These are phyloP conservation scores for Automeris io DNA, from an alignment of 2,888 invertebrate species.

Conservation along the genomic window DNA sequence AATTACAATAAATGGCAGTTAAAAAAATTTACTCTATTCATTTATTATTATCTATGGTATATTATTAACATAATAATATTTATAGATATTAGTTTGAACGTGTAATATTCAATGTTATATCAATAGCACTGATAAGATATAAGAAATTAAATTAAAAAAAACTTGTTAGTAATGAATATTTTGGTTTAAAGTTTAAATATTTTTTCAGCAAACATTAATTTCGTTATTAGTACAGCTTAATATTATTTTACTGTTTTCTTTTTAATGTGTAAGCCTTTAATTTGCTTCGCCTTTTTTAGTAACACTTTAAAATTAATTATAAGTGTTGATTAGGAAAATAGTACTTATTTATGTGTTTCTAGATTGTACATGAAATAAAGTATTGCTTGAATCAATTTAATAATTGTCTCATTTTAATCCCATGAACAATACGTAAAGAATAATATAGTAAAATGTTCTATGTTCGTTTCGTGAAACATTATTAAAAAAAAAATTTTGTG, in stretches of 20 bases:
- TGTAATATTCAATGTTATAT: too few relatives aligned
- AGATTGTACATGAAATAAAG: constrained; percentile 26
- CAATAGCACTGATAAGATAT: too few relatives aligned
- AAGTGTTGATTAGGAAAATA: constrained; percentile 17
- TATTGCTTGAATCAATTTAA: constrained; percentile 24
- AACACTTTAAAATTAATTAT: constrained; percentile 5
- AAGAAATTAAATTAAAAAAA: too few relatives aligned
- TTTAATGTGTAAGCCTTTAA: background rate
- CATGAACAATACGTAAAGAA: background rate
- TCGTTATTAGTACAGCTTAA: background rate
- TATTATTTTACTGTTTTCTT: background rate
- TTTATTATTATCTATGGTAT: too few relatives aligned
- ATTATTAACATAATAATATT: too few relatives aligned
- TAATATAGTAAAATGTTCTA: background rate
- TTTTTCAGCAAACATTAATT: background rate
- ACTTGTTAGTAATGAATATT: background rate
- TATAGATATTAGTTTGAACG: too few relatives aligned
- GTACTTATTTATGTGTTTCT: constrained; percentile 30
- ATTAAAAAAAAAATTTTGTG: too few relatives aligned
- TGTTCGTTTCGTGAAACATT: too few relatives aligned
- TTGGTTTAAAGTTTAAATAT: too few relatives aligned
- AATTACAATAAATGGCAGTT: too few relatives aligned
- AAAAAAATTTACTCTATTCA: too few relatives aligned
- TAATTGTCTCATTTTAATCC: too few relatives aligned
- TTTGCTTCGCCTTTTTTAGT: background rate